A percentile compares a stretch with the other conserved stretches of the same genome.
Conservation (phyloP, 2,888 invertebrate species). For the Hypercompe scribonia region DNA sequence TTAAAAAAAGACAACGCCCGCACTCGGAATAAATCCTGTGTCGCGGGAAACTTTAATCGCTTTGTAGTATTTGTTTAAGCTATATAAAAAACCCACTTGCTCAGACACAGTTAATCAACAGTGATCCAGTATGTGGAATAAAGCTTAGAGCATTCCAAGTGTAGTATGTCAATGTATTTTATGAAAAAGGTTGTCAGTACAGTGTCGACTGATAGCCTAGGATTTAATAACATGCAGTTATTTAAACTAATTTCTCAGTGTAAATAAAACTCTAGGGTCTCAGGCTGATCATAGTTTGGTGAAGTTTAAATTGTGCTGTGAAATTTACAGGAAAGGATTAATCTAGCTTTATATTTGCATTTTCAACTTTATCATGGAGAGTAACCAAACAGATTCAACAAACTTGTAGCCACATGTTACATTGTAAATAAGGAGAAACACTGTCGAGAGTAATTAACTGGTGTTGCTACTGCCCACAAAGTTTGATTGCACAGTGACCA, state of each 20-base stretch:
- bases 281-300: no score
- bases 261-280: background rate
- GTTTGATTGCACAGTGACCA: background rate
- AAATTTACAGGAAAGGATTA: background rate
- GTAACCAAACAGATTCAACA: background rate
- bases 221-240: background rate
- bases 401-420: background rate
- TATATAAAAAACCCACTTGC: no score
- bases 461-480: background rate
- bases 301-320: background rate
- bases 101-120: no score
- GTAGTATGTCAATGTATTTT: no score
- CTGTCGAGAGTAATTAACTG: background rate
- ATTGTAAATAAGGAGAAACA: slow-evolving; percentile 1
- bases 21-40: no score
- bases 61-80: no score
- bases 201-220: background rate
- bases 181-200: no score
- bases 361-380: background rate
- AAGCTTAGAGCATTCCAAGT: no score
- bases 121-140: no score
- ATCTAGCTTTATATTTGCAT: background rate
- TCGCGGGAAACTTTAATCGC: no score
- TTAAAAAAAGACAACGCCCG: no score
- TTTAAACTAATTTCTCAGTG: background rate